A percentile compares a stretch with the other conserved stretches of the same genome.
Evolutionary conservation across 2,888 invertebrate species (phyloP).

Genomic region (Ophion costatus): DNA sequence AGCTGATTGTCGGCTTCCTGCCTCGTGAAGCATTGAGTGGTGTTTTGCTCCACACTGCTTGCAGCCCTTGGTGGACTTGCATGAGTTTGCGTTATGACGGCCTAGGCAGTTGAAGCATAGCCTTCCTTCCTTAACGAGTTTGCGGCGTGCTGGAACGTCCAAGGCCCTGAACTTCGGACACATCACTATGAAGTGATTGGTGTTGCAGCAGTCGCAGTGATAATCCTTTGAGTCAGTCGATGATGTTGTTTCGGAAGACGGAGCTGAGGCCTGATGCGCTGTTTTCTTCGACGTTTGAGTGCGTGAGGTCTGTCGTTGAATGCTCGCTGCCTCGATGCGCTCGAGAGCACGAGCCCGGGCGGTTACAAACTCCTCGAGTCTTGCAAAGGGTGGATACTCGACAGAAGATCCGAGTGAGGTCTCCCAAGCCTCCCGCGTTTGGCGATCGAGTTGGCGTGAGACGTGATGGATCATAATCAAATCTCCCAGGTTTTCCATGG

Average conservation of each 20-base stretch:
- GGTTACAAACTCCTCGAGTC: conserved; percentile 40
- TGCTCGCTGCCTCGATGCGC: background rate
- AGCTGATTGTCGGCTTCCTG: no score
- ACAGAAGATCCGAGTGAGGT: background rate
- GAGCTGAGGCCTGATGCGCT: background rate
- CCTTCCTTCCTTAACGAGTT: background rate
- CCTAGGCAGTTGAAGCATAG: conserved; percentile 59
- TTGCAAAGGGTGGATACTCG: conserved; percentile 17
- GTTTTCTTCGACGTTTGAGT: conserved; percentile 67
- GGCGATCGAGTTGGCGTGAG: conserved; percentile 2
- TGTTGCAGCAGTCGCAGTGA: conserved; percentile 29
- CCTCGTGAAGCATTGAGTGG: no score
- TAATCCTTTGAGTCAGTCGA: background rate
- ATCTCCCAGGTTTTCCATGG: background rate
- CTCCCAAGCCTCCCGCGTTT: conserved; percentile 48
- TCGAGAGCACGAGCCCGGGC: conserved; percentile 2
- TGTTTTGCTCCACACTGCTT: no score
- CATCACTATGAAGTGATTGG: conserved; percentile 29
- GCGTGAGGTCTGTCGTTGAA: conserved; percentile 36
- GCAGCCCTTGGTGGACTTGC: background rate
- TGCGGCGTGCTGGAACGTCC: background rate
- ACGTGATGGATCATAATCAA: conserved; percentile 24
- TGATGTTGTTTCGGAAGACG: background rate
- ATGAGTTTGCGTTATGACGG: conserved; percentile 4
- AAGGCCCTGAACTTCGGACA: conserved; percentile 31